Evolutionary conservation across 1,140 invertebrate genomes (phyloP), one percentile per base, ranked within the genome.

Genomic region (Apis cerana): DNA sequence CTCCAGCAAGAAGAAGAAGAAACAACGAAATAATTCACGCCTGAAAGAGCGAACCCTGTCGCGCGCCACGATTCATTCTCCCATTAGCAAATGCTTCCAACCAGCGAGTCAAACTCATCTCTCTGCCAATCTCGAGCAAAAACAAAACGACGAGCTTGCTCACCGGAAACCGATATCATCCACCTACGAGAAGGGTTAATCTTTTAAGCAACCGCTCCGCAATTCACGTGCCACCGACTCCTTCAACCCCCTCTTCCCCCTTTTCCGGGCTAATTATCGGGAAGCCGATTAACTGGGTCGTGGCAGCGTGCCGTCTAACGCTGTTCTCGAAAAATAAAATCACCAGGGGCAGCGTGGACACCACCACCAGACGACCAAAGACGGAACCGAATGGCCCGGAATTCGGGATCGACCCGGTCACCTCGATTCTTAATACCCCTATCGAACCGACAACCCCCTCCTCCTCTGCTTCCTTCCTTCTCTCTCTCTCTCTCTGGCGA

Each of bases 391-490:
- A 21, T 21, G n/a, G 48, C n/a, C 27, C 21, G 17, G 52, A n/a
- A 72, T 72, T 72, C 70, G 59, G 67, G 59, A 48, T 52, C 69
- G 74, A 58, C 61, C 80, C 76, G 86, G 84, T 86, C 88, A 84
- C 82, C 77, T 84, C 77, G 78, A 68, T 89, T 75, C 84, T 86
- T 86, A 89, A 89, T 86, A 86, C 83, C 75, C 79, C 78, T 84
- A 89, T 88, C 86, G 84, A 88, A 84, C 67, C 50, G 69, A 7
- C n/a, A n/a, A 15, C 15, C n/a, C n/a, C 10, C 21, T 21, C 23
- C 13, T 19, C 19, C 58, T 27, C 4, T 27, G 27, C 27, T 27
- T 27, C 27, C 27, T 27, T 27, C 27, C 9, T 1, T 33, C 33
- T 33, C 33, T 33, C 2, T 33, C 33, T 2, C 61, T 13, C 5